These are phyloP conservation scores for Bombyx mandarina DNA, from an alignment of 1,140 invertebrate species.

Conservation along the genomic window DNA sequence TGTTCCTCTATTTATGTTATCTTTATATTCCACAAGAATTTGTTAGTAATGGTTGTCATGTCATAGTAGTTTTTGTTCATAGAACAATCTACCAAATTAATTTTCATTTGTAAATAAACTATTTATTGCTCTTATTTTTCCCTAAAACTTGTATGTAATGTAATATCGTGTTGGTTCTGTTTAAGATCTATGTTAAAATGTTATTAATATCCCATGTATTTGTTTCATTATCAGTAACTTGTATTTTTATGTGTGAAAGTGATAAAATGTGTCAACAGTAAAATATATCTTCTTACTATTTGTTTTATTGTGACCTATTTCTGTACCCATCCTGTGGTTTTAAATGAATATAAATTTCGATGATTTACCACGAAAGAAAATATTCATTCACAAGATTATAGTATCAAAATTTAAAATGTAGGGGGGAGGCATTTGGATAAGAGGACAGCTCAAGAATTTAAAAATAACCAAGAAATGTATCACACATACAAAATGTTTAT, in stretches of 20 bases:
- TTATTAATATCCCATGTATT: slow-evolving; percentile 59
- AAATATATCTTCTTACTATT: not conserved
- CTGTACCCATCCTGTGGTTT: not conserved
- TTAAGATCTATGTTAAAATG: slow-evolving; percentile 57
- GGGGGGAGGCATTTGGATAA: slow-evolving; percentile 25
- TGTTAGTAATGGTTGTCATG: not conserved
- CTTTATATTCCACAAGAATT: not conserved
- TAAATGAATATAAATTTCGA: not conserved
- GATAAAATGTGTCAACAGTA: slow-evolving; percentile 60
- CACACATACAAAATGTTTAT: slow-evolving; percentile 71
- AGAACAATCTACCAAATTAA: slow-evolving; percentile 14
- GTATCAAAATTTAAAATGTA: not conserved
- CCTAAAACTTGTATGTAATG: slow-evolving; percentile 21
- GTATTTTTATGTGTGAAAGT: slow-evolving; percentile 65
- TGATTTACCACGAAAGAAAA: not conserved
- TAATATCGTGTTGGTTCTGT: slow-evolving; percentile 50
- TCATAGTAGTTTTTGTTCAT: slow-evolving; percentile 7
- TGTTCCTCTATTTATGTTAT: slow-evolving; percentile 6
- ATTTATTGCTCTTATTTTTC: slow-evolving; percentile 51
- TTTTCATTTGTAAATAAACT: slow-evolving; percentile 45
- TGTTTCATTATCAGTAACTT: slow-evolving; percentile 64
- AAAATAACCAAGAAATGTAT: slow-evolving; percentile 40
- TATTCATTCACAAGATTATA: too few relatives aligned
- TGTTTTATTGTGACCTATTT: slow-evolving; percentile 33
- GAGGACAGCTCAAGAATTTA: slow-evolving; percentile 14